These are phyloP conservation scores for Colaptes auratus DNA, from an alignment of 2,113 vertebrate species.

Conservation along the genomic window DNA sequence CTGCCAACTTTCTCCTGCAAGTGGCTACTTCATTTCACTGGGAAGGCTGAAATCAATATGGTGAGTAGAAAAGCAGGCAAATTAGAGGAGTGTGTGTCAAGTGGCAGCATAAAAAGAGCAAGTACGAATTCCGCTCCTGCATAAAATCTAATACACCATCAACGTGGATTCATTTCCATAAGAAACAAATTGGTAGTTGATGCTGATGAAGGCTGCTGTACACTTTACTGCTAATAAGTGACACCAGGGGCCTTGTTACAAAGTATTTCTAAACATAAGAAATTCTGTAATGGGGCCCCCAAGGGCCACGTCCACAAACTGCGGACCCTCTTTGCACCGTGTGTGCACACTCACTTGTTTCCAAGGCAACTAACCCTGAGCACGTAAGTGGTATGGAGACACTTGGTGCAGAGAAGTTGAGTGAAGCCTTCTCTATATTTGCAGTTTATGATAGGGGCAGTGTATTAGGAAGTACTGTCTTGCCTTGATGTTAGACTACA, in stretches of 20 bases:
- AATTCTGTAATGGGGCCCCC: slow-evolving; percentile 67
- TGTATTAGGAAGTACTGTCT: background rate
- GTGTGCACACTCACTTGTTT: slow-evolving; percentile 20
- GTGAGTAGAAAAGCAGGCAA: slow-evolving; percentile 12
- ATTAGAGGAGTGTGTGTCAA: slow-evolving; percentile 11
- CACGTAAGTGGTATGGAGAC: background rate
- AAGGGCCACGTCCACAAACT: slow-evolving; percentile 48
- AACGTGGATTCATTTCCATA: slow-evolving; percentile 49
- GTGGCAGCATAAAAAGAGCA: slow-evolving; percentile 22
- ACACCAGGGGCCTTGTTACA: slow-evolving; percentile 73
- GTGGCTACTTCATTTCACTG: background rate
- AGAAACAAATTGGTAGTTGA: slow-evolving; percentile 58
- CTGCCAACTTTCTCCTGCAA: background rate
- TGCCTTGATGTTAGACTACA: background rate
- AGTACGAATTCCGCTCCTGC: slow-evolving; percentile 29
- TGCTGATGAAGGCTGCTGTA: slow-evolving; percentile 61
- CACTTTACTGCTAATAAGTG: slow-evolving; percentile 67
- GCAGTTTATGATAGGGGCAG: background rate
- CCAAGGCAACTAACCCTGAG: slow-evolving; percentile 50
- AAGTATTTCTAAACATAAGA: slow-evolving; percentile 69
- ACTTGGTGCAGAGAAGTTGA: background rate
- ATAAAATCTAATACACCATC: slow-evolving; percentile 8
- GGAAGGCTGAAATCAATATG: slow-evolving; percentile 41
- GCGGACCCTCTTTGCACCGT: background rate
- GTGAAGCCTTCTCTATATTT: slow-evolving; percentile 3